Percentiles rank a stretch among this genome's conserved stretches.
Conservation (phyloP, 2,797 vertebrate genomes). For the Sebastes trivittatus region DNA sequence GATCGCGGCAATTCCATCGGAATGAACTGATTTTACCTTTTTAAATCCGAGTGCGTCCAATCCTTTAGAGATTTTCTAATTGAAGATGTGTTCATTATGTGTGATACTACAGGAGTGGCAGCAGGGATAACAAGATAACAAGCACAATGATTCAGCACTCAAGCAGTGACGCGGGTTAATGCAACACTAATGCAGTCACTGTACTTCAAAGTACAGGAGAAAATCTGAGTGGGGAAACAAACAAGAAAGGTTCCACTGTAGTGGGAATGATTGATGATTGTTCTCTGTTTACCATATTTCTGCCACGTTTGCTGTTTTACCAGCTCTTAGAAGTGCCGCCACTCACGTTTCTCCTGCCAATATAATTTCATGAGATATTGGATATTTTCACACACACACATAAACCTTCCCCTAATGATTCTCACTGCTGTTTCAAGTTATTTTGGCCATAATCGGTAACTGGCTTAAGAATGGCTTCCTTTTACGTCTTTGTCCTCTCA, state of each 20-base stretch:
- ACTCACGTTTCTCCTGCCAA: constrained; percentile 33
- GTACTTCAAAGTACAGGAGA: constrained; percentile 1
- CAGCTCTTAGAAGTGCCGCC: constrained; percentile 41
- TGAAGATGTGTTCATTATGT: constrained; percentile 4
- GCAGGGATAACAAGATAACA: constrained; percentile 21
- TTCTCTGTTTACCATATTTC: constrained; percentile 39
- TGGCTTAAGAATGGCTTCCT: constrained; percentile 20
- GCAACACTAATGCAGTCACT: constrained; percentile 2
- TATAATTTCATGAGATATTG: constrained; percentile 28
- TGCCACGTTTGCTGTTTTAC: constrained; percentile 10
- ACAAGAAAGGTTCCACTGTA: constrained; percentile 4
- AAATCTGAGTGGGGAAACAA: constrained; percentile 21
- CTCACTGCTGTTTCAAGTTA: constrained; percentile 19
- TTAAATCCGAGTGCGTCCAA: neutral
- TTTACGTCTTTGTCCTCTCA: constrained; percentile 34
- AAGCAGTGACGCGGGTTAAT: constrained; percentile 20
- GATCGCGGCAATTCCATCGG: neutral
- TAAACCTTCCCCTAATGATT: constrained; percentile 11
- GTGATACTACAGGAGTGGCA: neutral
- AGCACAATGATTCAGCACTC: neutral
- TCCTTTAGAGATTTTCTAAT: constrained; percentile 4
- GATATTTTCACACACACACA: constrained; percentile 34
- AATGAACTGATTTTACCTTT: neutral
- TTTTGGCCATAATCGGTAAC: constrained; percentile 7
- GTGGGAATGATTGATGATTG: constrained; percentile 37